Evolutionary conservation across 23 tunicate species (phyloP), one percentile per base, ranked within the genome.

Genomic region (Ciona savignyi): DNA sequence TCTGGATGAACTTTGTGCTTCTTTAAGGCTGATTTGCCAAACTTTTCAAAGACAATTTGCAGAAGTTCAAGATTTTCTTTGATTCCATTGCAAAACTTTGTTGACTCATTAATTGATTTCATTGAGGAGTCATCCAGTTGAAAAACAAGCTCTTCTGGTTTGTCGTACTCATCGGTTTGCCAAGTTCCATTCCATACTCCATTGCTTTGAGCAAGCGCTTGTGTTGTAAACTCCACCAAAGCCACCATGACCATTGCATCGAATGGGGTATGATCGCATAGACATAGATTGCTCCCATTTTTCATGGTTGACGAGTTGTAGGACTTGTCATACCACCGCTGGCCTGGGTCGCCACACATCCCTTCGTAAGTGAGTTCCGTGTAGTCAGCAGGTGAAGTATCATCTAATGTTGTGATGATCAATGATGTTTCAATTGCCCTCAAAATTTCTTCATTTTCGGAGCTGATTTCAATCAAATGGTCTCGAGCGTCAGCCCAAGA

Each of bases 241-340:
- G 83, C 85, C 22, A 76, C 72, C 70, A 84, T 80, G n/a, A 91
- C 85, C 97, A 91, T 79, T 4, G 91, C 97, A 72, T 91, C 97
- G 68, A 34, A 84, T 25, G 97, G 97, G 27, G 97, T 62, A 68
- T 91, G 97, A 74, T 91, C 97, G 63, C 97, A 85, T 30, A 68
- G 71, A 24, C 78, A 68, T 1, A 63, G 6, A 25, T 61, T 23
- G 4, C 72, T 80, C 33, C 97, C 97, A 77, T 91, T 91, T 30
- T 22, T 42, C 11, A 77, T 28, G 0, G 74, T 51, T 31, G 68
- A 31, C 19, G 73, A 76, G 64, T 63, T 71, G 63, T 85, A 91
- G 25, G 88, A 81, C 76, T 91, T 91, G 65, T 91, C 97, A 84
- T 85, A 85, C 97, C 97, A 91, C 23, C 83, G 27, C 26, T 65